Conservation (phyloP, 2,888 invertebrate species). For the Enchytraeus crypticus region DNA sequence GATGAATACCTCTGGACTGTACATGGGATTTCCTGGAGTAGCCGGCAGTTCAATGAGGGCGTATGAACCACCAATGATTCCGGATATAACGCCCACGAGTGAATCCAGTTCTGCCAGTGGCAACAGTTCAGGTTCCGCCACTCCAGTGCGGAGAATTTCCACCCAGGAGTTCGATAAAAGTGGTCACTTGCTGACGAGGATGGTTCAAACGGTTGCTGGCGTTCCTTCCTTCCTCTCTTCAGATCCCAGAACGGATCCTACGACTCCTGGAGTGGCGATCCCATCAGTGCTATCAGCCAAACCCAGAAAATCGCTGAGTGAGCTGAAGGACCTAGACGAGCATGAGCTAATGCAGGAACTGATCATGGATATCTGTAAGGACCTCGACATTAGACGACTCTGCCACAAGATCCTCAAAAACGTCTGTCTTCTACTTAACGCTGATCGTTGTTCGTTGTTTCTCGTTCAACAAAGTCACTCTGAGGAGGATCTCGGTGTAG, state of each 20-base stretch:
- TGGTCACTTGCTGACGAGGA: slow-evolving; percentile 71
- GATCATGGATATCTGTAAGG: slow-evolving; percentile 47
- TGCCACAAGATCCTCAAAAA: slow-evolving; percentile 48
- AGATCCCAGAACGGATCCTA: slow-evolving; percentile 9
- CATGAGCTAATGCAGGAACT: slow-evolving; percentile 47
- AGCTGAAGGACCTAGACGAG: slow-evolving; percentile 43
- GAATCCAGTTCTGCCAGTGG: slow-evolving; percentile 52
- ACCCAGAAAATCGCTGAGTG: slow-evolving; percentile 53
- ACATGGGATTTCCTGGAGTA: neutral
- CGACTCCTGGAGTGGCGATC: neutral
- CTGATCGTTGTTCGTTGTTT: slow-evolving; percentile 46
- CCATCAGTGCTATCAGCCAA: neutral
- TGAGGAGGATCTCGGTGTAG: slow-evolving; percentile 37
- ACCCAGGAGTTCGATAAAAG: slow-evolving; percentile 92
- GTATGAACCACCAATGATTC: slow-evolving; percentile 29
- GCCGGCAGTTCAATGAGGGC: slow-evolving; percentile 34
- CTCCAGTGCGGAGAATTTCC: slow-evolving; percentile 84
- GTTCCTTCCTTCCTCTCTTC: slow-evolving; percentile 72
- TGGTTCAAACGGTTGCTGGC: slow-evolving; percentile 80
- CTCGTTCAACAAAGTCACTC: slow-evolving; percentile 46
- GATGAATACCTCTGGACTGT: slow-evolving; percentile 25
- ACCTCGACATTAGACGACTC: slow-evolving; percentile 44
- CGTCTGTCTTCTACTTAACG: slow-evolving; percentile 43
- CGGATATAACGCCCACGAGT: slow-evolving; percentile 2
- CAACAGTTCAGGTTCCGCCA: slow-evolving; percentile 77